Evolutionary conservation across 2,797 vertebrate species (phyloP).

Genomic region (Amblyraja radiata): DNA sequence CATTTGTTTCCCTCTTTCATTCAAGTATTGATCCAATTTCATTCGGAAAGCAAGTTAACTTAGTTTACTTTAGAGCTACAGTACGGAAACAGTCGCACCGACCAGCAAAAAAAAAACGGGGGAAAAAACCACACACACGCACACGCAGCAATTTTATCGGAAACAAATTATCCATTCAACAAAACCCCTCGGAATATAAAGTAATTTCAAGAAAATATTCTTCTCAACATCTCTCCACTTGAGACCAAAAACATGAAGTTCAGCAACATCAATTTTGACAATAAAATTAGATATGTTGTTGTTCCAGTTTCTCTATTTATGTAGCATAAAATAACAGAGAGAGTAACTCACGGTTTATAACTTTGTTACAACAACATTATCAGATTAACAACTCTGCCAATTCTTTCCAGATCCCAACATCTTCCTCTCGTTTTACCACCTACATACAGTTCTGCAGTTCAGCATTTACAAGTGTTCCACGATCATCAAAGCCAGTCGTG

Average conservation of each 20-base stretch:
- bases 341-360: not conserved
- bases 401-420: not conserved
- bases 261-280: not conserved
- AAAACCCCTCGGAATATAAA: not conserved
- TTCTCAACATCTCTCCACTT: not conserved
- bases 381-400: not conserved
- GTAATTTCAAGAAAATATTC: not conserved
- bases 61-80: too few relatives aligned
- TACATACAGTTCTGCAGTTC: not conserved
- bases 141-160: too few relatives aligned
- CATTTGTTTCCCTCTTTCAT: not conserved
- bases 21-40: not conserved
- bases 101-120: too few relatives aligned
- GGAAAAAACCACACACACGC: too few relatives aligned
- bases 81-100: too few relatives aligned
- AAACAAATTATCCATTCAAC: not conserved
- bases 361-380: not conserved
- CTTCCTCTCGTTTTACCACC: not conserved
- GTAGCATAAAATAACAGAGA: not conserved
- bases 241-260: not conserved
- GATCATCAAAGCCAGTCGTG: not conserved
- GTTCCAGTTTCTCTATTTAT: not conserved
- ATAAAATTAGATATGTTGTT: not conserved
- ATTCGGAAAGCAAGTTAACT: too few relatives aligned
- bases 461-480: not conserved